phyloP scores from a whole-genome alignment of 2,113 vertebrate species.

The Toxostoma redivivum region DNA sequence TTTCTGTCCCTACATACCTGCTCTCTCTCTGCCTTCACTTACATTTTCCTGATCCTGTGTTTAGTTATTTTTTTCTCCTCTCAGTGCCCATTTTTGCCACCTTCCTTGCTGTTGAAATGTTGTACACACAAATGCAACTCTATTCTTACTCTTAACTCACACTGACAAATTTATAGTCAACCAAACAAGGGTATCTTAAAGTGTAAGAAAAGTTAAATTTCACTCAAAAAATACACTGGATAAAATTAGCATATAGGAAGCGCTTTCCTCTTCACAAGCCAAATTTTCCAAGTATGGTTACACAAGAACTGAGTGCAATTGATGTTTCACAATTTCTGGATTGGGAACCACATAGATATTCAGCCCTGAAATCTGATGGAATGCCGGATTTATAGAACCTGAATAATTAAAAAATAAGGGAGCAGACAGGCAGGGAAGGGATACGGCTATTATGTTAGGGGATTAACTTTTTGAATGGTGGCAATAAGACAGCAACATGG shows the following conservation, averaged over 20 bases:
- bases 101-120: not conserved
- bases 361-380: not conserved
- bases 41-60: not conserved
- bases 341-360: not conserved
- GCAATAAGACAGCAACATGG: too few species aligned
- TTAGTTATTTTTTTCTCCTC: not conserved
- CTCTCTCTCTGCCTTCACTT: not conserved
- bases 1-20: not conserved
- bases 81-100: not conserved
- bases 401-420: not conserved
- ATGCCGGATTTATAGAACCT: not conserved
- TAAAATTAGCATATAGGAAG: not conserved
- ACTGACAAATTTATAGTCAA: not conserved
- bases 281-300: not conserved
- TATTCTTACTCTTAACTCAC: not conserved
- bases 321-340: not conserved
- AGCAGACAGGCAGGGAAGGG: not conserved
- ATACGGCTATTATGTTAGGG: too few species aligned
- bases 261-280: not conserved
- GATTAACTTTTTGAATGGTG: too few species aligned
- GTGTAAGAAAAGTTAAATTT: not conserved
- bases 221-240: not conserved
- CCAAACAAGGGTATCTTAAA: not conserved
- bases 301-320: fast-evolving
- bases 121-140: not conserved